These are phyloP conservation scores for Sinocyclocheilus rhinocerous DNA, from an alignment of 2,113 vertebrate species.

Conservation along the genomic window DNA sequence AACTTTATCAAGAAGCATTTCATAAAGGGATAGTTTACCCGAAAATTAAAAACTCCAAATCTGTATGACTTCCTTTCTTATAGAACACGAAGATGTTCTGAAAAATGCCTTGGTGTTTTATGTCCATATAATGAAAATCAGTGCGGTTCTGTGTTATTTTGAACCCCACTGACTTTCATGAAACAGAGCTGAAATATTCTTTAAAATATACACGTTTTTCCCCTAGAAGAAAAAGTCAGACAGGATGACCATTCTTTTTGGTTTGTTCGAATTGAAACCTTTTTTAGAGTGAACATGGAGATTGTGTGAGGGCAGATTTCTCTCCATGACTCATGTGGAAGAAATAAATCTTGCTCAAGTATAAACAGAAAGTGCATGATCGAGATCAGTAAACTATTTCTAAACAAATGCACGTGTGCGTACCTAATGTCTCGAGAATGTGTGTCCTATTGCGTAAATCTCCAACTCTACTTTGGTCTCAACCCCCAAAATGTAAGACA, in stretches of 20 bases:
- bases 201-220: not conserved
- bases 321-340: slow-evolving; percentile 30
- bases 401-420: slow-evolving; percentile 29
- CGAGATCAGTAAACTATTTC: slow-evolving; percentile 1
- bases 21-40: not conserved
- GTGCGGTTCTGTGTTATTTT: not conserved
- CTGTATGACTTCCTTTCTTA: not conserved
- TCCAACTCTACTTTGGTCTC: not conserved
- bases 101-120: not conserved
- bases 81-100: not conserved
- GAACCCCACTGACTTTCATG: not conserved
- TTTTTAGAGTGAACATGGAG: not conserved
- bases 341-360: slow-evolving; percentile 18
- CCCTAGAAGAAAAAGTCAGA: not conserved
- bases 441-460: not conserved
- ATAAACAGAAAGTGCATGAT: slow-evolving; percentile 15
- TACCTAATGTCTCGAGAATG: not conserved
- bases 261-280: not conserved
- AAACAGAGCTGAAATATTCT: not conserved
- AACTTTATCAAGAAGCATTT: not conserved
- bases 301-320: not conserved
- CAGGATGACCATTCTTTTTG: not conserved
- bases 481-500: slow-evolving; percentile 26
- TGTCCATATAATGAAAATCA: not conserved
- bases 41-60: not conserved